Conservation (phyloP, 2,797 vertebrate species). For the Glyptemys insculpta region DNA sequence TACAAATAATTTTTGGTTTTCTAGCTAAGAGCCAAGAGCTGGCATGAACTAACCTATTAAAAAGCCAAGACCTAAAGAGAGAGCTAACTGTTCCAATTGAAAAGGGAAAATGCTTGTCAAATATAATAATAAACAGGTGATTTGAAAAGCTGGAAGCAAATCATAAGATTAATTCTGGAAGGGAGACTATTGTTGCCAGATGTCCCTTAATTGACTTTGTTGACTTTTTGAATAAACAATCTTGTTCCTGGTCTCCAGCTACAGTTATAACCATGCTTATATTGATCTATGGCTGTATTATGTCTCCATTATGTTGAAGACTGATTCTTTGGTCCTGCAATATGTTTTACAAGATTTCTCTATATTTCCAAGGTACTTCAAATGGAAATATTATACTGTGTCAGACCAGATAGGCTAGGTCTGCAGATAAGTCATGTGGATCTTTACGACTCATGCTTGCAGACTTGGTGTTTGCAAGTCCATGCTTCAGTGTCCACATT, state of each 20-base stretch:
- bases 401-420: neutral
- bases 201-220: neutral
- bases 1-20: conserved; percentile 17
- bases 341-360: neutral
- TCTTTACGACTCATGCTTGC: neutral
- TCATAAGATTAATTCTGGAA: neutral
- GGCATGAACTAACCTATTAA: neutral
- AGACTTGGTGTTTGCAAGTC: neutral
- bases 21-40: neutral
- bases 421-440: neutral
- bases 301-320: neutral
- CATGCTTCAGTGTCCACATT: neutral
- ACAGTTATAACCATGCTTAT: neutral
- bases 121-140: neutral
- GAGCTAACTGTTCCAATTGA: neutral
- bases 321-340: neutral
- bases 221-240: neutral
- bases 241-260: neutral
- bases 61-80: neutral
- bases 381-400: neutral
- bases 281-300: neutral
- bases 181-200: neutral
- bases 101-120: neutral
- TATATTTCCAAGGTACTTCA: neutral
- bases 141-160: neutral